Evolutionary conservation across 2,888 invertebrate species (phyloP), one percentile per base, ranked within the genome.

Genomic region (Ariolimax columbianus): DNA sequence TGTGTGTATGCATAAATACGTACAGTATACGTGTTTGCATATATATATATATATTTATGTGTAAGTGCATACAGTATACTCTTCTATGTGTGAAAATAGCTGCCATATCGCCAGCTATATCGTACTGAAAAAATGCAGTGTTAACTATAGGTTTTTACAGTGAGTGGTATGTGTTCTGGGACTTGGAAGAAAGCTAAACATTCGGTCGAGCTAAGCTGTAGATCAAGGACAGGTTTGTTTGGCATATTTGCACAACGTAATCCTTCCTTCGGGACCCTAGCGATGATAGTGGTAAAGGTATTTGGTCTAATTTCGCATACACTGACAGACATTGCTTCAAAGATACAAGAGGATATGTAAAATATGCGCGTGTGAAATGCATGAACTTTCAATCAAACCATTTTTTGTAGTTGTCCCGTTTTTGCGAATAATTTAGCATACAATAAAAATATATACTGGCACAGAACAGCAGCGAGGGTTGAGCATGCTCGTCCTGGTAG

Each of bases 191-290:
- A 14, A 14, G 3, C 55, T 55, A 55, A 23, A 19, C 55, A 14
- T 3, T 55, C 55, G 11, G 11, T 55, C 55, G 4, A 3, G 14
- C 26, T 23, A 55, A 55, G 3, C 19, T 55, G 19, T 36, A 36
- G 14, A 36, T 33, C 68, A 68, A 68, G 68, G 36, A 68, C 36
- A 68, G 11, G 66, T 66, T 59, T 66, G 68, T 68, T 36, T 68
- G 68, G 17, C 17, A 3, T 68, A 38, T 9, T 11, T 36, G 23
- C 38, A 68, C 68, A 68, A 4, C 36, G 36, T 68, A 36, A 68
- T 68, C 68, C 36, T 55, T 14, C 66, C 68, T 6, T 14, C 68
- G 9, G 36, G 14, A 4, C 36, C 19, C 19, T 38, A 36, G 68
- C n/a, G n/a, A n/a, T n/a, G n/a, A n/a, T n/a, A n/a, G n/a, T n/a